phyloP scores from a whole-genome alignment of 1,140 invertebrate species.

The Leptopilina clavipes region DNA sequence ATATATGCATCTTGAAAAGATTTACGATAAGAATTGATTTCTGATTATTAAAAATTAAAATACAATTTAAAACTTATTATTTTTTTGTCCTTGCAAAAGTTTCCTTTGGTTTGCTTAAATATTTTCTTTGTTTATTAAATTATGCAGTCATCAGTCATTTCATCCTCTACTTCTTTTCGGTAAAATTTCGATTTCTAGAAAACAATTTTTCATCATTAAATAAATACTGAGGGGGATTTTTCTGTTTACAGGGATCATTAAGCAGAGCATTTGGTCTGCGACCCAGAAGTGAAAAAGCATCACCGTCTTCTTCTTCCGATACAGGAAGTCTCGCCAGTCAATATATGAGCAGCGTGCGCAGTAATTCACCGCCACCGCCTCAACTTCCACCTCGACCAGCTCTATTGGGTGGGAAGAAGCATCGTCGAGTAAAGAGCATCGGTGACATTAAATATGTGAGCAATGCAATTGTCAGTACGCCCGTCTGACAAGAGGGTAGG shows the following conservation, averaged over 20 bases:
- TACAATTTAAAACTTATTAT: too few relatives aligned
- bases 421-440: conserved; percentile 82
- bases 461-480: conserved; percentile 71
- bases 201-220: too few relatives aligned
- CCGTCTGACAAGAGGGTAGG: conserved; percentile 73
- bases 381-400: conserved; percentile 69
- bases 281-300: conserved; percentile 77
- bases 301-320: conserved; percentile 77
- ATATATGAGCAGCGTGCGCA: conserved; percentile 72
- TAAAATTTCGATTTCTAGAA: too few relatives aligned
- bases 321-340: conserved; percentile 76
- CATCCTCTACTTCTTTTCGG: too few relatives aligned
- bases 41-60: too few relatives aligned
- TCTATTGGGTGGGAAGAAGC: conserved; percentile 68
- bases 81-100: too few relatives aligned
- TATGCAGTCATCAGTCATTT: too few relatives aligned
- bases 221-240: too few relatives aligned
- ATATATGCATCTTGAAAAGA: too few relatives aligned
- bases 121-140: too few relatives aligned
- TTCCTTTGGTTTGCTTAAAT: too few relatives aligned
- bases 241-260: conserved; percentile 81
- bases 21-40: too few relatives aligned
- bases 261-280: conserved; percentile 84
- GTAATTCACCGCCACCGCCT: conserved; percentile 69
- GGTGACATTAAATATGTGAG: conserved; percentile 81